These are phyloP conservation scores for Silurus aristotelis DNA, from an alignment of 2,797 vertebrate species.

Conservation along the genomic window DNA sequence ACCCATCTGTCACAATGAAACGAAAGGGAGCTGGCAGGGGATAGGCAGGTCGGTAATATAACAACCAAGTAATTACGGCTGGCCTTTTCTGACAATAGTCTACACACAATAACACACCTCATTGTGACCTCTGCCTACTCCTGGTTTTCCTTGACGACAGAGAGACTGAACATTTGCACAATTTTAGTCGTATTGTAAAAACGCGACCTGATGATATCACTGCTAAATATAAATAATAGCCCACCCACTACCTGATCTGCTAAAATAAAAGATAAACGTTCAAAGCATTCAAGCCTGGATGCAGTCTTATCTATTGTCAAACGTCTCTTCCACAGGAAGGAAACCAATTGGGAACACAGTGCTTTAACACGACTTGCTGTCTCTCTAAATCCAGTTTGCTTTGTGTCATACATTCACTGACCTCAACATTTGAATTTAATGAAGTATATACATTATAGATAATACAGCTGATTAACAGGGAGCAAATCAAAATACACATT, in stretches of 20 bases:
- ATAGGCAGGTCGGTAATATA: slow-evolving; percentile 50
- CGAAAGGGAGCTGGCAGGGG: slow-evolving; percentile 50
- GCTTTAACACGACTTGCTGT: background rate
- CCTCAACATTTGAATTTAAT: background rate
- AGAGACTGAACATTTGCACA: background rate
- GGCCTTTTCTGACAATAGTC: slow-evolving; percentile 2
- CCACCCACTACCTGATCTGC: background rate
- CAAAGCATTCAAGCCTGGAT: background rate
- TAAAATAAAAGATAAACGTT: background rate
- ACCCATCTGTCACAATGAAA: slow-evolving; percentile 66
- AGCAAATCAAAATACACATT: background rate
- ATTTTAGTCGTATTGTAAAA: background rate
- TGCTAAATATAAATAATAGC: background rate
- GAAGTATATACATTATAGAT: background rate
- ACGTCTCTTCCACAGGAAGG: slow-evolving; percentile 4
- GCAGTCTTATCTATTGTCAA: background rate
- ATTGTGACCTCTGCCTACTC: background rate
- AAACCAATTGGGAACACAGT: background rate
- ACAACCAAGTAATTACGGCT: slow-evolving; percentile 51
- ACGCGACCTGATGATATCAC: background rate
- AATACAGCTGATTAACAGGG: background rate
- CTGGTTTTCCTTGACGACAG: background rate
- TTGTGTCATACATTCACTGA: background rate
- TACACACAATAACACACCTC: background rate
- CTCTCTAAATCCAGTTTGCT: background rate